Percentiles rank a stretch among this genome's conserved stretches.
Conservation (phyloP, 2,888 invertebrate species). For the Pseudanteris insignis region DNA sequence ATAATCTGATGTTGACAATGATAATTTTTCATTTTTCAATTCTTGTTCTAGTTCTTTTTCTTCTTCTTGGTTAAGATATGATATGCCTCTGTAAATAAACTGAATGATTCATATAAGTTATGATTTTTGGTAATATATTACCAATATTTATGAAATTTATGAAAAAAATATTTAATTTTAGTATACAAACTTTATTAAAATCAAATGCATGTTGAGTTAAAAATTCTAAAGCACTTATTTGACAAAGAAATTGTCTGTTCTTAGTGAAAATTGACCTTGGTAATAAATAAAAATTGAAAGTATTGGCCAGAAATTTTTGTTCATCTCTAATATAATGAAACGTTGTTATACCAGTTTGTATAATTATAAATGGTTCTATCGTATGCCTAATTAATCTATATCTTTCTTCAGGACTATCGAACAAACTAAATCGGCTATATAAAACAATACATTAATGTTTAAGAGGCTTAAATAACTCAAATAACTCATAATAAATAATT, state of each 20-base stretch:
- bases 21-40: conserved; percentile 60
- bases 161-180: not conserved
- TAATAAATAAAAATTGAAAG: conserved; percentile 76
- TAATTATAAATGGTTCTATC: conserved; percentile 70
- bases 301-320: conserved; percentile 71
- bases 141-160: not conserved
- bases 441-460: no score
- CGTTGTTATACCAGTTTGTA: conserved; percentile 77
- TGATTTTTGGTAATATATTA: no score
- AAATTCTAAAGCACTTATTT: conserved; percentile 74
- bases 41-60: conserved; percentile 64
- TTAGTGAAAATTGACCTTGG: conserved; percentile 73
- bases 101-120: conserved; percentile 55
- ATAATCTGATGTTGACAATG: conserved; percentile 47
- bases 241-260: conserved; percentile 72
- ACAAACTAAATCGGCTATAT: conserved; percentile 67
- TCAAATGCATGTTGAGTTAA: conserved; percentile 73
- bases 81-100: conserved; percentile 76
- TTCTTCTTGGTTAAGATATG: conserved; percentile 73
- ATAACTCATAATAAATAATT: no score
- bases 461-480: no score
- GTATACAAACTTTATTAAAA: conserved; percentile 76
- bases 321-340: conserved; percentile 71
- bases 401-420: conserved; percentile 69
- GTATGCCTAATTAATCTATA: conserved; percentile 69